Percentiles rank a stretch among this genome's conserved stretches.
phyloP scores from a whole-genome alignment of 2,888 invertebrate species.

The Heteropelma amictum region DNA sequence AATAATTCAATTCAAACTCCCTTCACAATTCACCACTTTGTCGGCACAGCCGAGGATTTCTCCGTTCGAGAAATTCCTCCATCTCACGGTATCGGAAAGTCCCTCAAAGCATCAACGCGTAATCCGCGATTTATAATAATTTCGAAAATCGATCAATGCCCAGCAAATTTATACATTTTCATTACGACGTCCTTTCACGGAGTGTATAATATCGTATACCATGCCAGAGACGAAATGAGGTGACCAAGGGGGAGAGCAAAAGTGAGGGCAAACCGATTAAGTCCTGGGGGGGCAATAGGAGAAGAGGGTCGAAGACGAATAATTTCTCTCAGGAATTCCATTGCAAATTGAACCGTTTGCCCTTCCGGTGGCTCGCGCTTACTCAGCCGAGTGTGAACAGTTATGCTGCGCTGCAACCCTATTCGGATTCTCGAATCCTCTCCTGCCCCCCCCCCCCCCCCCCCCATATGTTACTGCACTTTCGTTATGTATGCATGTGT shows the following conservation, averaged over 20 bases:
- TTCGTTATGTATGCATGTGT: neutral
- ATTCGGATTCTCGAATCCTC: constrained; percentile 2
- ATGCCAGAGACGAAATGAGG: neutral
- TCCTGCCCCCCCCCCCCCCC: neutral
- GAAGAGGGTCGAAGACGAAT: constrained; percentile 39
- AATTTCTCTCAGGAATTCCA: constrained; percentile 50
- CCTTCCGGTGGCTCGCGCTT: constrained; percentile 42
- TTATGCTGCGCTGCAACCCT: neutral
- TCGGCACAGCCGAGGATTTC: too few relatives aligned
- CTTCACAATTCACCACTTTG: too few relatives aligned
- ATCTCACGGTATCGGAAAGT: constrained; percentile 9
- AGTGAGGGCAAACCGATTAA: constrained; percentile 31
- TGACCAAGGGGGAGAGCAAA: neutral
- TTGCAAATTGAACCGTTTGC: constrained; percentile 49
- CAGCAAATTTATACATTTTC: constrained; percentile 25
- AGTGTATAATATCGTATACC: too few relatives aligned
- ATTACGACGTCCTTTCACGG: constrained; percentile 3
- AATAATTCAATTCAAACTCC: too few relatives aligned
- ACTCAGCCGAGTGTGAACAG: constrained; percentile 49
- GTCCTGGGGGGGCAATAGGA: constrained; percentile 39
- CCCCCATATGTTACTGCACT: constrained; percentile 13
- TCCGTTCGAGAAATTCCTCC: too few relatives aligned
- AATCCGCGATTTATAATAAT: constrained; percentile 38
- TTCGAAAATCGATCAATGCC: constrained; percentile 36
- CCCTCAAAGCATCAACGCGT: constrained; percentile 25